These are phyloP conservation scores for Meloidogyne exigua DNA, from an alignment of 1,140 invertebrate genomes.

Conservation along the genomic window DNA sequence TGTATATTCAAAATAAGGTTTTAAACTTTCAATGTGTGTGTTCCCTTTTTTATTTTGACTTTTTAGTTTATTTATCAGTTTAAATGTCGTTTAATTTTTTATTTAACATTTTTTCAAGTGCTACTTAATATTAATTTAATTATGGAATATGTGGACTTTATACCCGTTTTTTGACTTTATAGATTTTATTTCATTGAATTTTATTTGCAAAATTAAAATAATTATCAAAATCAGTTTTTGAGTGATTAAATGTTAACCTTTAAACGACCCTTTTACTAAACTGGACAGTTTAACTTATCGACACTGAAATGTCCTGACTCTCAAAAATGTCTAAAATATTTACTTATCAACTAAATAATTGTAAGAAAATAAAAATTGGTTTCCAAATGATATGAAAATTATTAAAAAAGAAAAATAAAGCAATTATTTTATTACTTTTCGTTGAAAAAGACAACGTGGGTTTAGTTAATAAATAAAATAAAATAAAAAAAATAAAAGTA, in stretches of 20 bases:
- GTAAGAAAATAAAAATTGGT: too few relatives aligned
- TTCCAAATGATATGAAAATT: not conserved
- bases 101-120: not conserved
- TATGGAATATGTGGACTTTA: not conserved
- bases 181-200: not conserved
- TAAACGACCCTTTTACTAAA: too few relatives aligned
- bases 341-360: not conserved
- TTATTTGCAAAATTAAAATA: too few relatives aligned
- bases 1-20: too few relatives aligned
- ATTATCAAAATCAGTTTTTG: too few relatives aligned
- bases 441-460: conserved; percentile 3
- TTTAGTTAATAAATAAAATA: not conserved
- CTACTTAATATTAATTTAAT: not conserved
- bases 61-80: not conserved
- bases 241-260: too few relatives aligned
- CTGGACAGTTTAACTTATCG: too few relatives aligned
- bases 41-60: too few relatives aligned
- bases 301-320: too few relatives aligned
- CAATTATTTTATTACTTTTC: not conserved
- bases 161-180: not conserved
- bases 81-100: not conserved
- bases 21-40: too few relatives aligned
- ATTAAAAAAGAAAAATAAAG: not conserved
- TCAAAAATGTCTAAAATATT: not conserved
- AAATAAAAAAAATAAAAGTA: not conserved